A percentile compares a stretch with the other conserved stretches of the same genome.
phyloP scores from a whole-genome alignment of 2,797 vertebrate species.

The Cossypha heuglini region DNA sequence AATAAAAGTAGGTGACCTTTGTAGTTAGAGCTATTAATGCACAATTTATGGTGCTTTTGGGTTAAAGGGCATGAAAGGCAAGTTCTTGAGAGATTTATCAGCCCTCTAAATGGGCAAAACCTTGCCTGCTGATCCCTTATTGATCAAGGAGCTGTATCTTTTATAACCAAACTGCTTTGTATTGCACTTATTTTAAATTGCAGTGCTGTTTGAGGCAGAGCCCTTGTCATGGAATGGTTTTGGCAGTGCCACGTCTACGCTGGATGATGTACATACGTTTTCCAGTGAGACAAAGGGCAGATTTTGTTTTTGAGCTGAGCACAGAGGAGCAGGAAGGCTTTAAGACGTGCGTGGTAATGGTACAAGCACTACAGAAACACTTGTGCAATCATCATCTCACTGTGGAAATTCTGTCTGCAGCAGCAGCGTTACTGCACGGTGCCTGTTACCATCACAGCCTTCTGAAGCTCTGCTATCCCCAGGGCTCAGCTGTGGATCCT shows the following conservation, averaged over 20 bases:
- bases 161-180: neutral
- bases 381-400: neutral
- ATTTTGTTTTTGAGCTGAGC: neutral
- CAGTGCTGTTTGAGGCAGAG: neutral
- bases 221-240: neutral
- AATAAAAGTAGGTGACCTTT: neutral
- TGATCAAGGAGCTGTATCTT: neutral
- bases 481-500: neutral
- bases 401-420: slow-evolving; percentile 15
- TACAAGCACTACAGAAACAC: neutral
- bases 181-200: neutral
- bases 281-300: neutral
- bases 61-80: neutral
- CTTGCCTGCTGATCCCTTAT: neutral
- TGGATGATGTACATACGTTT: neutral
- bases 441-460: neutral
- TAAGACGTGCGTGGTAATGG: neutral
- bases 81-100: neutral
- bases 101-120: neutral
- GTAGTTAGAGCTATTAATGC: neutral
- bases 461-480: neutral
- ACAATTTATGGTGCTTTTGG: neutral
- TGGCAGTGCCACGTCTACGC: neutral
- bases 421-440: neutral
- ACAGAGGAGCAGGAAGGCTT: neutral